Conservation (phyloP, 2,113 vertebrate genomes). For the Psilopsiagon aymara region DNA sequence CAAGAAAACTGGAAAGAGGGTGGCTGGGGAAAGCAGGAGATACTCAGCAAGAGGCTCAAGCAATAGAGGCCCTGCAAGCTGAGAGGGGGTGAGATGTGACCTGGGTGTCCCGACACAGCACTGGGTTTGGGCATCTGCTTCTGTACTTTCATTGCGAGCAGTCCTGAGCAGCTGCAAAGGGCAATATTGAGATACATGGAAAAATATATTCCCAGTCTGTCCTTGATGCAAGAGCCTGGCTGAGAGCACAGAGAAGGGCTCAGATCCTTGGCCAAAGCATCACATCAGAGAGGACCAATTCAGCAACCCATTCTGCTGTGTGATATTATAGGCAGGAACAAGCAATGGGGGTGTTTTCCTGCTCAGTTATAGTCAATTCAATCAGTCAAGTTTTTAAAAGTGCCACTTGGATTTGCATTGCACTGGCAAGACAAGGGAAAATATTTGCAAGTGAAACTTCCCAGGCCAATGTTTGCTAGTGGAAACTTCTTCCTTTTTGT, state of each 20-base stretch:
- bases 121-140: not conserved
- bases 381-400: not conserved
- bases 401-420: not conserved
- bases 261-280: not conserved
- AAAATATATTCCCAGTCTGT: fast-evolving
- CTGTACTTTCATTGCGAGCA: not conserved
- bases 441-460: not conserved
- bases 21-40: not conserved
- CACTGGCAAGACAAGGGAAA: not conserved
- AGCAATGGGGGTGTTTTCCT: not conserved
- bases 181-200: not conserved
- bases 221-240: not conserved
- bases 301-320: not conserved
- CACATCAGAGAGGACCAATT: not conserved
- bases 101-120: not conserved
- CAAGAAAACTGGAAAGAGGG: not conserved
- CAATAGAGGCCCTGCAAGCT: not conserved
- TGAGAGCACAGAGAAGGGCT: not conserved
- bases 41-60: not conserved
- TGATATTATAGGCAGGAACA: not conserved
- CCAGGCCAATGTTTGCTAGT: not conserved
- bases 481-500: not conserved
- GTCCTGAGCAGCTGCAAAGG: not conserved
- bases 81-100: not conserved
- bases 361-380: not conserved